Base-by-base conservation (phyloP, 2,888 invertebrate genomes). In the Cataglyphis livida region DNA sequence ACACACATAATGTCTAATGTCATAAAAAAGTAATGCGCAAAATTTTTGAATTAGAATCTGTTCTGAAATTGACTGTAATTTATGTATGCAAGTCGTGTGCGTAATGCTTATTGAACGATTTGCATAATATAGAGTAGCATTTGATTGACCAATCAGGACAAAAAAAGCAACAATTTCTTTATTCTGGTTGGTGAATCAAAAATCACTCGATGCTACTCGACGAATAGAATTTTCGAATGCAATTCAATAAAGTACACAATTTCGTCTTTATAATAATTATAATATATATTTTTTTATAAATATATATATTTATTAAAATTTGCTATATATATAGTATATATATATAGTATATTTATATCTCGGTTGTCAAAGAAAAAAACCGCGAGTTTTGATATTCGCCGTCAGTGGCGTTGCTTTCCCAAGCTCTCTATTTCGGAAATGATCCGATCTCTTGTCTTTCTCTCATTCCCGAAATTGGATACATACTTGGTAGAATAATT, bases 351-450 rank as follows among this genome's bases (percentile, higher is more conserved):
- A n/a, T 18, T 48, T 51, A n/a, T 51, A 0, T 51, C 6, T 51
- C 7, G 4, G 7, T n/a, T 1, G 7, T 41, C 41, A 7, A 28
- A 66, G 28, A 68, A 10, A 51, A 65, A 65, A 21, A 5, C 7
- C 28, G 25, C 25, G n/a, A 86, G 87, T 87, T 89, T 83, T 41
- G 71, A 66, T 64, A 35, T 85, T 86, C 85, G 84, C 87, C 91
- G 82, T 87, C 28, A 35, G 83, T 38, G 65, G 84, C 89, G 88
- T 86, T 91, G 88, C 88, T 88, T 9, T 86, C 85, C 91, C 88
- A 90, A 90, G 90, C 86, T 88, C 83, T 86, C 79, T 85, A 75
- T 84, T 86, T 85, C 79, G 82, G 86, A 87, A 86, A 88, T 84
- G 85, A 84, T 82, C 73, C 82, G 64, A 71, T 65, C 84, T 57